A percentile compares a stretch with the other conserved stretches of the same genome.
Conservation (phyloP, 2,888 invertebrate genomes). For the Napeogenes inachia region DNA sequence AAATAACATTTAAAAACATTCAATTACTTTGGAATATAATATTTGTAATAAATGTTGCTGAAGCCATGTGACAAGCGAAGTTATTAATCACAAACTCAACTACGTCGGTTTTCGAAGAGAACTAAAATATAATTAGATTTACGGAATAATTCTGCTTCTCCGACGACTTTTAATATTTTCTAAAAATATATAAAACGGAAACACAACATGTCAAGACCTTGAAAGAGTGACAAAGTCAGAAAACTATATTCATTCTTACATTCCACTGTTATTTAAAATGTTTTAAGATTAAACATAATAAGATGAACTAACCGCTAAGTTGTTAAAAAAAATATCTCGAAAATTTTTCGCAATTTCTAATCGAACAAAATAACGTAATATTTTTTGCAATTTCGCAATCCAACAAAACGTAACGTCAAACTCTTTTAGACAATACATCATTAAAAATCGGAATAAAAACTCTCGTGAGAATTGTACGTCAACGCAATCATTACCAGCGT, state of each 20-base stretch:
- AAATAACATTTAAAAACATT: slow-evolving; percentile 6
- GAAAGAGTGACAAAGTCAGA: slow-evolving; percentile 13
- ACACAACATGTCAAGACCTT: slow-evolving; percentile 20
- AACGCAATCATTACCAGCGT: slow-evolving; percentile 55
- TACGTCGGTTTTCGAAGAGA: slow-evolving; percentile 47
- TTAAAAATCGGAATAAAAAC: slow-evolving; percentile 34
- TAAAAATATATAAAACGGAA: slow-evolving; percentile 28
- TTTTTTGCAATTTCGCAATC: too few species aligned
- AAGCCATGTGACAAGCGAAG: slow-evolving; percentile 54
- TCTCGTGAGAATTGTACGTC: slow-evolving; percentile 51
- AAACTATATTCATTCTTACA: too few species aligned
- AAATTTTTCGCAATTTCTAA: too few species aligned
- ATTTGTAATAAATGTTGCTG: slow-evolving; percentile 41
- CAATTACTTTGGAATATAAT: slow-evolving; percentile 26
- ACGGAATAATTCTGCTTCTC: slow-evolving; percentile 34
- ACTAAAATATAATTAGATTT: slow-evolving; percentile 48
- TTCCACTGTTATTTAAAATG: too few species aligned
- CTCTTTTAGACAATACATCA: slow-evolving; percentile 29
- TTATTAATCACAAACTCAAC: slow-evolving; percentile 63
- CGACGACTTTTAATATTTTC: slow-evolving; percentile 29
- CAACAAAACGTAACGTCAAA: slow-evolving; percentile 4
- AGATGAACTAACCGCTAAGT: too few species aligned
- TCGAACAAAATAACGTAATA: too few species aligned
- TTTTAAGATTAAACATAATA: too few species aligned
- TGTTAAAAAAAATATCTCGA: too few species aligned